phyloP scores from a whole-genome alignment of 64 coral and sea anemone genomes.

The Trachythela sp. region DNA sequence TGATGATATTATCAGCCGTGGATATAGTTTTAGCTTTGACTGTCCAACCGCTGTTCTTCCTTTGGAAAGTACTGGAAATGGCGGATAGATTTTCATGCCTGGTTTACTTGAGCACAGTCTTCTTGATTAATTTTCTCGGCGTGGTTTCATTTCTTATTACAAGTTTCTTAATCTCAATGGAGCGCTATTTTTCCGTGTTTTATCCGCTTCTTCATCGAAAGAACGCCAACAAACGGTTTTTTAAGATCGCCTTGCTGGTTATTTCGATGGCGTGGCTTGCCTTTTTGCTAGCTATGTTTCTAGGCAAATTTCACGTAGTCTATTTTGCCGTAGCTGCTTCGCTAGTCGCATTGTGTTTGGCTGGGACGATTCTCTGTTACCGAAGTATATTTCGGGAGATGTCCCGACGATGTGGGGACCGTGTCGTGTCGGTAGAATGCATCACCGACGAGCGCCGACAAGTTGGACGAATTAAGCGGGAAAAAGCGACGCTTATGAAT shows the following conservation, averaged over 20 bases:
- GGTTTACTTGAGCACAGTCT: neutral
- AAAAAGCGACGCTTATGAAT: neutral
- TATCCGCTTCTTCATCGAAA: constrained; percentile 11
- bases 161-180: neutral
- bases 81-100: neutral
- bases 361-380: neutral
- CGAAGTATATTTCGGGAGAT: neutral
- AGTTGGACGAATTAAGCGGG: neutral
- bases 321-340: neutral
- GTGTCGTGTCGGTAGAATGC: neutral
- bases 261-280: neutral
- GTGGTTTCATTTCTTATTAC: neutral
- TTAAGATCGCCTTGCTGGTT: neutral
- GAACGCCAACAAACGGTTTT: neutral
- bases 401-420: neutral
- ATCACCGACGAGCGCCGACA: neutral
- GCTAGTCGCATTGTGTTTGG: neutral
- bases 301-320: neutral
- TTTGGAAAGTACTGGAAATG: neutral
- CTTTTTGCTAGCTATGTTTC: neutral
- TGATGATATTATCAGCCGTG: neutral
- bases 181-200: constrained; percentile 5
- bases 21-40: neutral
- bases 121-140: neutral
- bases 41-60: neutral